Base-by-base conservation (phyloP, 2,797 vertebrate genomes). In the Limosa lapponica region DNA sequence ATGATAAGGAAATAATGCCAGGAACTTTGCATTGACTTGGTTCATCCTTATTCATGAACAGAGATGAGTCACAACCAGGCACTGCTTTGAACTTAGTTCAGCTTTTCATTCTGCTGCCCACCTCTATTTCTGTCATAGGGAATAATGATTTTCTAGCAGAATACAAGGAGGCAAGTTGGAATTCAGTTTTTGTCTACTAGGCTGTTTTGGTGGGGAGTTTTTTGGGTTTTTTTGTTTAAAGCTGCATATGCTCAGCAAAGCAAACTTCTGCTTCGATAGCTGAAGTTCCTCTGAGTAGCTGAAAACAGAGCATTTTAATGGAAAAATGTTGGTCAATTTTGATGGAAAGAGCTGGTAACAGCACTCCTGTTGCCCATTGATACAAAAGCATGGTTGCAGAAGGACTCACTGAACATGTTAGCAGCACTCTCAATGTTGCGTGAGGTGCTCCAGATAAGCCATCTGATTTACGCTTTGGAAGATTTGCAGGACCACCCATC, bases 31-130 rank as follows among this genome's bases (percentile, higher is more conserved):
- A 91, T 54, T 95, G 92, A 91, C 87, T 97, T 86, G 43, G 65
- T 96, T 97, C 95, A 97, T 96, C 82, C 95, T 95, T 97, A 97
- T 97, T 97, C 95, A 94, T 97, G 95, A 97, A 89, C 84, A 81
- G 84, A 88, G 79, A 96, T 95, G 95, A 97, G 87, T 97, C 95
- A 95, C 65, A 80, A 73, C 64, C 90, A 95, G 90, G 82, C 95
- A 86, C 80, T 83, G 52, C 37, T 82, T 94, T 96, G 93, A 97
- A 96, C 89, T 92, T 94, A 87, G 92, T 89, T 96, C 89, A 96
- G 79, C 87, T 96, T 91, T 94, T 93, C 78, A 55, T 91, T 93
- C 86, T 91, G 59, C 89, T 94, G 82, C 91, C 89, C 95, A 85
- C 89, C 95, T 92, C 96, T 96, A 90, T 96, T 97, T 96, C 86